Evolutionary conservation across 2,797 vertebrate genomes (phyloP).

Genomic region (Natrix natrix): DNA sequence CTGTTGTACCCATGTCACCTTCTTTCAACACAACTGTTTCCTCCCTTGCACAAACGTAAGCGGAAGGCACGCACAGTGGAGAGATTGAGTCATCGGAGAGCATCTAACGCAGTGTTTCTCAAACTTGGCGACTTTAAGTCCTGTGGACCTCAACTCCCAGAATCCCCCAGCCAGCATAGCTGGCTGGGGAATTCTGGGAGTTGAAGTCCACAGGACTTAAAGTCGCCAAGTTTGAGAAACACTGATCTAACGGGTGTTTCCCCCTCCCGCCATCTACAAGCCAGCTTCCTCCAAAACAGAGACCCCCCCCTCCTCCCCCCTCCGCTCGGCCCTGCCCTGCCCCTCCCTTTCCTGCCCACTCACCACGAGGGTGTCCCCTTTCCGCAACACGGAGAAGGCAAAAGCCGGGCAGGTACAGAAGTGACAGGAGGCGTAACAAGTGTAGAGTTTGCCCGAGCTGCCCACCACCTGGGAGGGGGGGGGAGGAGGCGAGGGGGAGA

Average conservation of each 20-base stretch:
- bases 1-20: too few species aligned
- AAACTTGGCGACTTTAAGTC: too few species aligned
- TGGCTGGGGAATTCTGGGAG: too few species aligned
- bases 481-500: too few species aligned
- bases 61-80: background rate
- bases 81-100: too few species aligned
- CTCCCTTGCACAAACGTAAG: background rate
- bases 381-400: slow-evolving; percentile 83
- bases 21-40: background rate
- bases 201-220: too few species aligned
- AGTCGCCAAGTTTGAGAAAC: too few species aligned
- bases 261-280: background rate
- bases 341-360: slow-evolving; percentile 52
- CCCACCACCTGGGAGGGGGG: slow-evolving; percentile 79
- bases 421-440: slow-evolving; percentile 88
- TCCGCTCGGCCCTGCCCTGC: background rate
- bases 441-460: slow-evolving; percentile 84
- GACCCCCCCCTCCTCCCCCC: too few species aligned
- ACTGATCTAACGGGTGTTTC: too few species aligned
- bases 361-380: slow-evolving; percentile 85
- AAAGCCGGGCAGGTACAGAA: slow-evolving; percentile 92
- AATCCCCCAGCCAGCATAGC: too few species aligned
- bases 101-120: too few species aligned
- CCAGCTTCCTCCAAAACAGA: background rate
- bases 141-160: too few species aligned